Percentiles rank a stretch among this genome's conserved stretches.
Evolutionary conservation across 2,888 invertebrate species (phyloP).

Genomic region (Drosophila diplacantha): DNA sequence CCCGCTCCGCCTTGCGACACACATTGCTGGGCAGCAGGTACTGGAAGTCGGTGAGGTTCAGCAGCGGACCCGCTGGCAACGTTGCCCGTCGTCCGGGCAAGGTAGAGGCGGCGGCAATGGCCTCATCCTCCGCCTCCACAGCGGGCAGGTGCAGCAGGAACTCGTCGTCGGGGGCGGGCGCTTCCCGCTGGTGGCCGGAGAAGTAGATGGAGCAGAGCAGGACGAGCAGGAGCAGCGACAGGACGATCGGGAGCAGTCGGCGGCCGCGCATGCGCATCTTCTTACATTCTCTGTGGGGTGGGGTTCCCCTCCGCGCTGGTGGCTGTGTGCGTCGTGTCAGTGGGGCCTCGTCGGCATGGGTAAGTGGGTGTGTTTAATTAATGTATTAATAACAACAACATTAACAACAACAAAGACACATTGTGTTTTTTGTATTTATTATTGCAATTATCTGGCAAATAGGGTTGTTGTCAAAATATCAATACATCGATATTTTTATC

Average conservation of each 20-base stretch:
- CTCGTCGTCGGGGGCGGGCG: slow-evolving; percentile 49
- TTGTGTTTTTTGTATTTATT: neutral
- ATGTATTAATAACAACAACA: neutral
- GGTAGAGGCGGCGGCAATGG: slow-evolving; percentile 11
- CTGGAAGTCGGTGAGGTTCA: slow-evolving; percentile 72
- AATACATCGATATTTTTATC: too few species aligned
- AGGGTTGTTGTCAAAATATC: too few species aligned
- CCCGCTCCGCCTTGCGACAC: slow-evolving; percentile 67
- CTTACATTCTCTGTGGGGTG: slow-evolving; percentile 54
- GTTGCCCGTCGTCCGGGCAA: neutral
- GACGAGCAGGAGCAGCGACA: slow-evolving; percentile 62
- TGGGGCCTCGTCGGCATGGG: slow-evolving; percentile 5
- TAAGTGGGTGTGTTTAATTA: neutral
- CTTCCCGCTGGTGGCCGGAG: slow-evolving; percentile 48
- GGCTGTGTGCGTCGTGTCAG: slow-evolving; percentile 1
- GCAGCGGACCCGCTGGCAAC: slow-evolving; percentile 43
- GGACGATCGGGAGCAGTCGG: slow-evolving; percentile 66
- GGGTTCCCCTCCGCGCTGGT: slow-evolving; percentile 15
- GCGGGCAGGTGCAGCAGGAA: slow-evolving; percentile 59
- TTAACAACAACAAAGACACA: slow-evolving; percentile 9
- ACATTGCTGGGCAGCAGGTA: slow-evolving; percentile 69
- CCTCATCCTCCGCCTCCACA: slow-evolving; percentile 10
- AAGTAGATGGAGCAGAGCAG: slow-evolving; percentile 68
- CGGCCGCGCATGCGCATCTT: slow-evolving; percentile 75
- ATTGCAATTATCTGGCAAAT: slow-evolving; percentile 3